Percentiles rank a stretch among this genome's conserved stretches.
phyloP scores from a whole-genome alignment of 2,113 vertebrate genomes.

The Cyprinus carpio region DNA sequence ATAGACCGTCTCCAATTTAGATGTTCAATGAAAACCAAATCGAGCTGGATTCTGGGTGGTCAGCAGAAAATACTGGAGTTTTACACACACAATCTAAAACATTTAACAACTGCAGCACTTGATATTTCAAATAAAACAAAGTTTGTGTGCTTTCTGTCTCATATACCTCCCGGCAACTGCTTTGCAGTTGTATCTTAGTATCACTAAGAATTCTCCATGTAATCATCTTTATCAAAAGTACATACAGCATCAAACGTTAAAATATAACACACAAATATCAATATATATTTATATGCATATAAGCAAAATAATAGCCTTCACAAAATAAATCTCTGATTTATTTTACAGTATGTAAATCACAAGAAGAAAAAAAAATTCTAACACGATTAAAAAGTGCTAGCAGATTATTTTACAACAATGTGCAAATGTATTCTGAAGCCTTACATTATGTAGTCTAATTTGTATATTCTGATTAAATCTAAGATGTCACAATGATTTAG shows the following conservation, averaged over 20 bases:
- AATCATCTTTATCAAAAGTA: conserved; percentile 60
- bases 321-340: conserved; percentile 78
- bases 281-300: conserved; percentile 62
- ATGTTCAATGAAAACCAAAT: conserved; percentile 12
- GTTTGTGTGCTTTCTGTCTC: conserved; percentile 59
- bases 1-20: background rate
- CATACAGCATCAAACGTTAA: conserved; percentile 68
- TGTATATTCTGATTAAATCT: conserved; percentile 64
- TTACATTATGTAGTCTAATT: conserved; percentile 52
- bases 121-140: conserved; percentile 60
- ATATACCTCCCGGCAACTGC: conserved; percentile 54
- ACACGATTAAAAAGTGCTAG: conserved; percentile 67
- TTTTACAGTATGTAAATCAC: conserved; percentile 75
- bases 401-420: conserved; percentile 70
- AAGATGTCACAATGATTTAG: conserved; percentile 45
- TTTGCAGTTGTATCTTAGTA: conserved; percentile 60
- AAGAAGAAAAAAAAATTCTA: conserved; percentile 56
- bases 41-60: conserved; percentile 57
- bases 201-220: conserved; percentile 46
- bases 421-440: conserved; percentile 66
- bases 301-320: conserved; percentile 76
- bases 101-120: conserved; percentile 67
- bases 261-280: conserved; percentile 70
- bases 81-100: conserved; percentile 62
- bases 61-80: conserved; percentile 50